Base-by-base conservation (phyloP, 2,113 vertebrate genomes). In the Hippolais icterina region DNA sequence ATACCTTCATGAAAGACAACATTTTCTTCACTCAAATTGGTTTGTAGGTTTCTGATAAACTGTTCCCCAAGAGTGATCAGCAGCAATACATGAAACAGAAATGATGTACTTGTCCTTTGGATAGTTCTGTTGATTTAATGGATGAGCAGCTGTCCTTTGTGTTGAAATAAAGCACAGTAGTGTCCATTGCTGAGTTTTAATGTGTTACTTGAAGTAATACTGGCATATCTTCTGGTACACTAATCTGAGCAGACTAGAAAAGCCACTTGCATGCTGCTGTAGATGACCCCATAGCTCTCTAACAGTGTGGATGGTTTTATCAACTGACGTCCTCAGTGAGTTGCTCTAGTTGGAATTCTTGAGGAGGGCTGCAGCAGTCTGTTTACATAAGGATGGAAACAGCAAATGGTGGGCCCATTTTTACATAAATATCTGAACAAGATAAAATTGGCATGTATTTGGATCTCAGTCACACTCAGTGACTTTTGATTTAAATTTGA, bases 91-190 rank as follows among this genome's bases (percentile, higher is more conserved):
- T 75, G 74, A 96, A 98, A 94, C 61, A 86, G 94, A 96, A 92
- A 61, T 46, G 2, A 84, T 83, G 37, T 92, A 89, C 71, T 93
- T 88, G 94, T 96, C 75, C 56, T 94, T 96, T 89, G 87, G 92
- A 52, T 94, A 92, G 93, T 77, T 95, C 74, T 95, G 83, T 93
- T 93, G 84, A 96, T 90, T 90, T 87, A 92, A 93, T 90, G 92
- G 96, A 93, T 95, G 68, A 96, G 86, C 93, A 96, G 89, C 95
- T 98, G 96, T 97, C 97, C 93, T 98, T 97, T 98, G 96, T 95
- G 84, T 97, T 97, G 96, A 78, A 97, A 89, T 96, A 97, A 97
- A 97, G 89, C 92, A 96, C 95, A 94, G 69, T 96, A 91, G 90
- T 97, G 92, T 97, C 96, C 96, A 80, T 97, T 96, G 91, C 83